phyloP scores from a whole-genome alignment of 2,888 invertebrate genomes.

The Nemotelus pantherinus region DNA sequence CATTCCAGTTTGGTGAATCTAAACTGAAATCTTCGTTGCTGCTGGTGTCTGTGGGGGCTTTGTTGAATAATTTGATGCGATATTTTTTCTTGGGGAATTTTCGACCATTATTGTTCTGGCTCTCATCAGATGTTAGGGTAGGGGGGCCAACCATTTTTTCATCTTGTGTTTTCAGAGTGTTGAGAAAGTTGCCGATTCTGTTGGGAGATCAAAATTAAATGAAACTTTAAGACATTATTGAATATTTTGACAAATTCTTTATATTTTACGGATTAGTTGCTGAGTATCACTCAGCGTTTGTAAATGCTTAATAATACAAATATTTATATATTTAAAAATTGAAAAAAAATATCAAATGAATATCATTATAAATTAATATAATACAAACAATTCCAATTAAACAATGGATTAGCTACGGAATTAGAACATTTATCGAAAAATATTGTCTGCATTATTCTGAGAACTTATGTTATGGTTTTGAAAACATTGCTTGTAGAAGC shows the following conservation, averaged over 20 bases:
- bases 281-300: too few species aligned
- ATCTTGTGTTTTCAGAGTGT: not conserved
- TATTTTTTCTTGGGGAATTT: slow-evolving; percentile 16
- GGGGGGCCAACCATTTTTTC: not conserved
- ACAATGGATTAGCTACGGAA: too few species aligned
- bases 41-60: not conserved
- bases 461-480: too few species aligned
- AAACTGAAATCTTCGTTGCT: slow-evolving; percentile 25
- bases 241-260: not conserved
- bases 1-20: slow-evolving; percentile 11
- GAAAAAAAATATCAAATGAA: too few species aligned
- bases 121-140: slow-evolving; percentile 19
- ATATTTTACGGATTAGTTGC: not conserved
- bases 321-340: too few species aligned
- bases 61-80: slow-evolving; percentile 5
- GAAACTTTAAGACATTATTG: not conserved
- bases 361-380: too few species aligned
- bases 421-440: too few species aligned
- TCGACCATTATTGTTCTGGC: slow-evolving; percentile 9
- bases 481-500: too few species aligned
- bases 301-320: too few species aligned
- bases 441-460: too few species aligned
- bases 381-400: too few species aligned
- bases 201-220: too few species aligned
- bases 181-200: not conserved